Evolutionary conservation across 2,797 vertebrate genomes (phyloP).

Genomic region (Lacerta agilis): DNA sequence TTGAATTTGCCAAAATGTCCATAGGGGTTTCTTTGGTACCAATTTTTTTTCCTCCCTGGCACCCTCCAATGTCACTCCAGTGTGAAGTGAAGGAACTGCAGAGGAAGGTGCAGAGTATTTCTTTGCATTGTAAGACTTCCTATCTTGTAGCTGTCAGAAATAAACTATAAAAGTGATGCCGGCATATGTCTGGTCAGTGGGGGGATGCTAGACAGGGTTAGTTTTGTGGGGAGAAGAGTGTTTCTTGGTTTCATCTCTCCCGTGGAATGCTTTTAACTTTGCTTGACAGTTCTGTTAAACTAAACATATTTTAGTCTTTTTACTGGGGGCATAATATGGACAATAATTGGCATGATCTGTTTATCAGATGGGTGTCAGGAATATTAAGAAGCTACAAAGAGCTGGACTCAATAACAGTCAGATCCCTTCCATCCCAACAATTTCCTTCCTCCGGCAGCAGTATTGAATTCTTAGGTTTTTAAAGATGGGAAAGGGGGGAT

Average conservation of each 20-base stretch:
- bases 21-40: too few species aligned
- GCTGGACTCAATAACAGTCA: not conserved
- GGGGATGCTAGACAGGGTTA: not conserved
- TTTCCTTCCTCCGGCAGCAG: too few species aligned
- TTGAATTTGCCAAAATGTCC: too few species aligned
- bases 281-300: not conserved
- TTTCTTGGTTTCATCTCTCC: not conserved
- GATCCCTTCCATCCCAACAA: not conserved
- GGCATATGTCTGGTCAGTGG: not conserved
- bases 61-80: too few species aligned
- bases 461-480: too few species aligned
- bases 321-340: not conserved
- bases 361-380: not conserved
- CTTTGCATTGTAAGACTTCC: not conserved
- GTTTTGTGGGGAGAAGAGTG: not conserved
- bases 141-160: not conserved
- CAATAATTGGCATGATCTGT: not conserved
- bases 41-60: too few species aligned
- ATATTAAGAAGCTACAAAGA: not conserved
- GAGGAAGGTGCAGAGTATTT: not conserved
- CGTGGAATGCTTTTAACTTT: not conserved
- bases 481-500: not conserved
- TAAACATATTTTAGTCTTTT: not conserved
- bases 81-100: not conserved
- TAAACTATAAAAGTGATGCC: not conserved